Conservation (phyloP, 2,888 invertebrate genomes). For the Drosophila cognata region DNA sequence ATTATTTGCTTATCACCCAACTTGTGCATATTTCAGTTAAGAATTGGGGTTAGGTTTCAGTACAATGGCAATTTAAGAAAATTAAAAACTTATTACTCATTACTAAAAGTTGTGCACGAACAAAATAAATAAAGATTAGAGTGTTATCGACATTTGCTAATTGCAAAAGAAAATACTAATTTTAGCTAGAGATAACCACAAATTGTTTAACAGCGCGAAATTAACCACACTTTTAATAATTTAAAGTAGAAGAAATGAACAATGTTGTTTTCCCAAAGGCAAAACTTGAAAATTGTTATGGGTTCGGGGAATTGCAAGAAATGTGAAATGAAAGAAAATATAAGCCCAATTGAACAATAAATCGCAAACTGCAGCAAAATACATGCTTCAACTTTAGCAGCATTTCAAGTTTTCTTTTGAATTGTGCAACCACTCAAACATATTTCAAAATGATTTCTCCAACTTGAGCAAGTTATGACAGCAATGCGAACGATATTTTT, state of each 20-base stretch:
- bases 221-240: not conserved
- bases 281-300: not conserved
- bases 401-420: not conserved
- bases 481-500: constrained; percentile 31
- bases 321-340: not conserved
- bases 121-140: not conserved
- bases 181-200: not conserved
- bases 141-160: not conserved
- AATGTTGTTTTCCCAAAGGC: not conserved
- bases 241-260: not conserved
- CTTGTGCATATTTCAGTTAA: not conserved
- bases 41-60: not conserved
- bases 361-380: not conserved
- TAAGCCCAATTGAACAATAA: not conserved
- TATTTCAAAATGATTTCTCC: constrained; percentile 10
- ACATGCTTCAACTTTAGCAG: not conserved
- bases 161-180: not conserved
- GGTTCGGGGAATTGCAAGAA: not conserved
- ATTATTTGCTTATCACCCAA: constrained; percentile 5
- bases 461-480: constrained; percentile 33
- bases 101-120: not conserved
- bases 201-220: not conserved
- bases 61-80: constrained; percentile 2
- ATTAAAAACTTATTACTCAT: constrained; percentile 5
- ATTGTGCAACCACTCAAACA: constrained; percentile 5